phyloP scores from a whole-genome alignment of 2,113 vertebrate species.

The Phycodurus eques region DNA sequence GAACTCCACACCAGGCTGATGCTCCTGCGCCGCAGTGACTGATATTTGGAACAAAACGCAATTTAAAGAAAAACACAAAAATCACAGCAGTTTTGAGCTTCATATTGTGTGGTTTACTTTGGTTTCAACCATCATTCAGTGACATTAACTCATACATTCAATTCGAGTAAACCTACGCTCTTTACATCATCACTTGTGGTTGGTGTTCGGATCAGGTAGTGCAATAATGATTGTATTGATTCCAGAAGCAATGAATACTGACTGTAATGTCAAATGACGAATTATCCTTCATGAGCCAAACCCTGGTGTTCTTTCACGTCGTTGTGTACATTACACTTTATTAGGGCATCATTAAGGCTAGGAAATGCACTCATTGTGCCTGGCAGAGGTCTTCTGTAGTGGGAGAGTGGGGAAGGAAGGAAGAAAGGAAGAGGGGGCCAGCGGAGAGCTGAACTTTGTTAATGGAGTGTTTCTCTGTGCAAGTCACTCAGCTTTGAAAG shows the following conservation, averaged over 20 bases:
- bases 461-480: constrained; percentile 75
- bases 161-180: neutral
- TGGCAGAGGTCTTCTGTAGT: constrained; percentile 55
- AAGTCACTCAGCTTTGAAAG: constrained; percentile 79
- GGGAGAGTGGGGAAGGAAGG: constrained; percentile 18
- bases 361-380: constrained; percentile 35
- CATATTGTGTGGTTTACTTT: neutral
- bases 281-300: constrained; percentile 21
- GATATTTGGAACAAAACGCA: neutral
- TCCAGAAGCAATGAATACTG: constrained; percentile 4
- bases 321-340: constrained; percentile 38
- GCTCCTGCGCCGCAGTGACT: constrained; percentile 20
- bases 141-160: neutral
- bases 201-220: neutral
- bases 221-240: constrained; percentile 2
- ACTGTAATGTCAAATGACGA: constrained; percentile 1
- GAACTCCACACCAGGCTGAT: constrained; percentile 54
- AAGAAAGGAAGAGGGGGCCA: constrained; percentile 12
- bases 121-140: too few relatives aligned
- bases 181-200: neutral
- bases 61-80: neutral
- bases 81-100: neutral
- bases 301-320: constrained; percentile 19
- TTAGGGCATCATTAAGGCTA: constrained; percentile 40
- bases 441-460: constrained; percentile 76